phyloP scores from a whole-genome alignment of 2,797 vertebrate species.

The Chaunax sp. region DNA sequence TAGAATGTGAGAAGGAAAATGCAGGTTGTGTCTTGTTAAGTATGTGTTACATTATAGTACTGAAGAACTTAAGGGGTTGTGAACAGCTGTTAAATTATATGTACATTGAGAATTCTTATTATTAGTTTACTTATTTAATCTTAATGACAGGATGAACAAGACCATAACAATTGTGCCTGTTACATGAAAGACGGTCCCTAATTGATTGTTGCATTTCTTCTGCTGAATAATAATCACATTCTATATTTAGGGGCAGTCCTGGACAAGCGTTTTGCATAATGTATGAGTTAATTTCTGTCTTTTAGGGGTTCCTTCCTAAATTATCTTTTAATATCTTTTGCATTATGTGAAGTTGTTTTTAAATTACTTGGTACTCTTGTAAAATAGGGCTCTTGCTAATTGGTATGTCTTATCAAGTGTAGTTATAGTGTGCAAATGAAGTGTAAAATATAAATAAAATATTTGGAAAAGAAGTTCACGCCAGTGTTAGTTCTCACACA shows the following conservation, averaged over 20 bases:
- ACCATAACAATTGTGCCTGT: rapidly evolving
- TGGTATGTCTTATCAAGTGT: not conserved
- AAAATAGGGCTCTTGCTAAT: not conserved
- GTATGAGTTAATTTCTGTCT: not conserved
- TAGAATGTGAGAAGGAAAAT: no score
- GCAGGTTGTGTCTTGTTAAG: no score
- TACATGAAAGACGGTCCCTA: conserved; percentile 53
- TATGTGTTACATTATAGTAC: no score
- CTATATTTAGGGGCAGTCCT: conserved; percentile 11
- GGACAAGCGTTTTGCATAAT: not conserved
- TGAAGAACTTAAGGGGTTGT: no score
- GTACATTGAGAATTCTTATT: no score
- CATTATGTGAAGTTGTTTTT: not conserved
- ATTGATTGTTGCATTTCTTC: conserved; percentile 10
- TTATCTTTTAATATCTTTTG: not conserved
- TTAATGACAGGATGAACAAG: not conserved
- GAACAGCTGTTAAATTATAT: no score
- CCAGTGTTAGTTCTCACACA: not conserved
- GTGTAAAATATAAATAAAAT: no score
- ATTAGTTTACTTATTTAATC: no score
- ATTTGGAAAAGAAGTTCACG: no score
- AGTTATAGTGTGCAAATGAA: not conserved
- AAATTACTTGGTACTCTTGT: not conserved
- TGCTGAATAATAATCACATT: conserved; percentile 7
- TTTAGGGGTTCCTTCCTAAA: not conserved